Evolutionary conservation across 2,113 vertebrate species (phyloP).

Genomic region (Nestor notabilis): DNA sequence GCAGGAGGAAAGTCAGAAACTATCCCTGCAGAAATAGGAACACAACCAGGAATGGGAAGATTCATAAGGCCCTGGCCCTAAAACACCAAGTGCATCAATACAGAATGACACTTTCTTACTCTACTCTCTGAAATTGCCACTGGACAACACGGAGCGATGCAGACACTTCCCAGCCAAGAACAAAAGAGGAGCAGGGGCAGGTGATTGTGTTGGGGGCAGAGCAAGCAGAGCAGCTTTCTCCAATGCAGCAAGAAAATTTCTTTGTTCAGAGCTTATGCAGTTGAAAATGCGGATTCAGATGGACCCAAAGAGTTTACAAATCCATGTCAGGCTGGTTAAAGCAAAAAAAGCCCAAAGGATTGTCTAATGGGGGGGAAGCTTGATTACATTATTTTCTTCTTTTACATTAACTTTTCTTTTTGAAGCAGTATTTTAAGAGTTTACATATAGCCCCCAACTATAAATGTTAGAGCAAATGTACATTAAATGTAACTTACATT

Average conservation of each 20-base stretch:
- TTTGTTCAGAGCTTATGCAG: background rate
- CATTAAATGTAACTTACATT: background rate
- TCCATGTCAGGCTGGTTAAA: background rate
- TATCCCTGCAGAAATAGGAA: background rate
- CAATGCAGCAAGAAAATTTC: background rate
- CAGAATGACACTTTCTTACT: rapidly evolving
- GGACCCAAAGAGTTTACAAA: background rate
- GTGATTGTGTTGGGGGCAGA: rapidly evolving
- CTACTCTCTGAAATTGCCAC: background rate
- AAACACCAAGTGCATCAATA: background rate
- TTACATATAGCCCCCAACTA: background rate
- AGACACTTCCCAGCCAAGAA: background rate
- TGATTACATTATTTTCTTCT: background rate
- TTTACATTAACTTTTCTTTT: background rate
- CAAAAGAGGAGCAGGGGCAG: background rate
- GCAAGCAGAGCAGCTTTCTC: background rate
- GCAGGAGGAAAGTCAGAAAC: background rate
- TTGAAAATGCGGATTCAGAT: background rate
- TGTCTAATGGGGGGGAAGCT: background rate
- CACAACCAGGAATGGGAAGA: background rate
- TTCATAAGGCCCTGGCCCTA: rapidly evolving
- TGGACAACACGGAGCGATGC: background rate
- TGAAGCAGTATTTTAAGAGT: background rate
- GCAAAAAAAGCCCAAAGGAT: background rate
- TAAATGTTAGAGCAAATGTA: background rate